Conservation (phyloP, 2,888 invertebrate genomes). For the Lepeophtheirus nordmannii region DNA sequence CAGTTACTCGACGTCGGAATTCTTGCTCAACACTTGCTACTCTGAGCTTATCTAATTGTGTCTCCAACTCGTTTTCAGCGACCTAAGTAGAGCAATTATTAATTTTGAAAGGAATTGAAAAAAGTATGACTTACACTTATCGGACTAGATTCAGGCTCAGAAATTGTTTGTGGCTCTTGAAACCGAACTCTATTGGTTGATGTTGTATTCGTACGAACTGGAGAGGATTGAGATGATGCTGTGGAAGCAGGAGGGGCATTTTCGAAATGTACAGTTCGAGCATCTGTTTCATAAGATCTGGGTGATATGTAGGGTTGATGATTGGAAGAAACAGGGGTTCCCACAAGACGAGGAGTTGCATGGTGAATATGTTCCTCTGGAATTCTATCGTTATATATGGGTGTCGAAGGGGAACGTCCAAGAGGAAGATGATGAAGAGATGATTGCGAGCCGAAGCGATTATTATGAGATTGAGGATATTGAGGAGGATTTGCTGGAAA, state of each 20-base stretch:
- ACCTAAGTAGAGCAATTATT: not conserved
- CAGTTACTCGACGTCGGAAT: constrained; percentile 13
- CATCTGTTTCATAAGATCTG: not conserved
- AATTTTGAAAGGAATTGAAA: not conserved
- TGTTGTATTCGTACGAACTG: not conserved
- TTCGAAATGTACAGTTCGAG: not conserved
- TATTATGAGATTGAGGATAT: not conserved
- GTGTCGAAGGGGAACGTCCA: not conserved
- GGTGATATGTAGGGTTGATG: not conserved
- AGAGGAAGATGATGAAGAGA: not conserved
- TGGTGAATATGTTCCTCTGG: constrained; percentile 7
- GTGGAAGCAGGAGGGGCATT: not conserved
- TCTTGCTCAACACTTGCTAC: constrained; percentile 10
- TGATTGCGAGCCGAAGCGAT: not conserved
- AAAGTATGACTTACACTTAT: not conserved
- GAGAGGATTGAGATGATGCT: not conserved
- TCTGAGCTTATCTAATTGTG: not conserved
- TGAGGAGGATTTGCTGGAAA: not conserved
- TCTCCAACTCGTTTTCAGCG: not conserved
- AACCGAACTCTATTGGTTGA: constrained; percentile 12
- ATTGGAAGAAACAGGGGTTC: not conserved
- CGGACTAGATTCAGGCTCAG: constrained; percentile 5
- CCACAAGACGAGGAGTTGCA: constrained; percentile 12
- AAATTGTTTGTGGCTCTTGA: constrained; percentile 5
- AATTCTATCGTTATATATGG: not conserved